Evolutionary conservation across 2,888 invertebrate genomes (phyloP).

Genomic region (Nudaria mundana): DNA sequence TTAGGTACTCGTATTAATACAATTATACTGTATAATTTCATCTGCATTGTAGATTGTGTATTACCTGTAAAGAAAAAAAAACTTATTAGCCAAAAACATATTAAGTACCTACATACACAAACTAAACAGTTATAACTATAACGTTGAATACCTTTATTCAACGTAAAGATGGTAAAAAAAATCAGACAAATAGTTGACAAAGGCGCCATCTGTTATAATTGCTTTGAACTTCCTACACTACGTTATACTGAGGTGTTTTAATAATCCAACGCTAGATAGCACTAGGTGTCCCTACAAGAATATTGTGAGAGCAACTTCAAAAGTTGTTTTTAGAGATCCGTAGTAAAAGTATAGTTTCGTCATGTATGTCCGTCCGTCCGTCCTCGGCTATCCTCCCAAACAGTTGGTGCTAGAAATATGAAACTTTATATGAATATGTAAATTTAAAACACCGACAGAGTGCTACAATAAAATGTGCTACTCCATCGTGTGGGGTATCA

Average conservation of each 20-base stretch:
- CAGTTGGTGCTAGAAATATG: too few relatives aligned
- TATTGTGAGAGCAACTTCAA: not conserved
- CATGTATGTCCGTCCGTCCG: too few relatives aligned
- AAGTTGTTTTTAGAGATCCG: too few relatives aligned
- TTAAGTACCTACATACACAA: not conserved
- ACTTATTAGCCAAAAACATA: not conserved
- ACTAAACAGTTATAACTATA: too few relatives aligned
- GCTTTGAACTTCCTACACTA: not conserved
- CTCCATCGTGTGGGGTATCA: too few relatives aligned
- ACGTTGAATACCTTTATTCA: not conserved
- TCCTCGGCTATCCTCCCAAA: too few relatives aligned
- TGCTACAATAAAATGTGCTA: too few relatives aligned
- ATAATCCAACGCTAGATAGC: not conserved
- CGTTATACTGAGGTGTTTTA: not conserved
- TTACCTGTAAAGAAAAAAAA: slow-evolving; percentile 7
- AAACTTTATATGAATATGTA: too few relatives aligned
- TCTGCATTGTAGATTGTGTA: not conserved
- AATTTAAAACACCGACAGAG: too few relatives aligned
- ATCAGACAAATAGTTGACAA: not conserved
- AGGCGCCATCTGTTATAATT: slow-evolving; percentile 6
- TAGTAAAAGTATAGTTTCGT: too few relatives aligned
- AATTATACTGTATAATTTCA: too few relatives aligned
- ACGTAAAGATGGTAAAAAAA: not conserved
- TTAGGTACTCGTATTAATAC: too few relatives aligned
- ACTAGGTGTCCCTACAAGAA: not conserved